These are phyloP conservation scores for Tamandua tetradactyla DNA, from an alignment of 2,797 vertebrate genomes.

Conservation along the genomic window DNA sequence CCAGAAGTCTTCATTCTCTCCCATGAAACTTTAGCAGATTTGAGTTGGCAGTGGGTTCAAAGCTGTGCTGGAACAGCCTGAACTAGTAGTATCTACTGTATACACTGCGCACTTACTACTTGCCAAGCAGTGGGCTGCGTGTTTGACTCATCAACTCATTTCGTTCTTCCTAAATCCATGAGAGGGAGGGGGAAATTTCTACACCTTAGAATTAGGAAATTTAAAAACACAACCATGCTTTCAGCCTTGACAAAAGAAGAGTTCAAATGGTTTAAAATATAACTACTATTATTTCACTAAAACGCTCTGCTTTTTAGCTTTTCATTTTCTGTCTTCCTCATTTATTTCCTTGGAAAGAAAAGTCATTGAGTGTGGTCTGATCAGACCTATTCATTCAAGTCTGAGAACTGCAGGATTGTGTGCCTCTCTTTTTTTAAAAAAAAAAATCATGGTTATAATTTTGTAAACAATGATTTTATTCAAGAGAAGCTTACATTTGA, in stretches of 20 bases:
- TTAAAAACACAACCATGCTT: not conserved
- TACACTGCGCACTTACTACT: slow-evolving; percentile 41
- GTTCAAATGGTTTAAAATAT: not conserved
- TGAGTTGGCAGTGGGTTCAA: slow-evolving; percentile 23
- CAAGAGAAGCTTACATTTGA: slow-evolving; percentile 37
- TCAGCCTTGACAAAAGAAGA: not conserved
- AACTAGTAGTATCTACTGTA: slow-evolving; percentile 16
- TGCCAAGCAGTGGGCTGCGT: not conserved
- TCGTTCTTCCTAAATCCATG: not conserved
- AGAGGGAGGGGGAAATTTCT: not conserved
- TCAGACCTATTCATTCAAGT: not conserved
- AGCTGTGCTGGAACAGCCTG: not conserved
- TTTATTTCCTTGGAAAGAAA: slow-evolving; percentile 10
- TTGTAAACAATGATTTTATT: slow-evolving; percentile 65
- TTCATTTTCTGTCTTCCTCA: not conserved
- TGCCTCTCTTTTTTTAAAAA: slow-evolving; percentile 56
- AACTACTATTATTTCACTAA: not conserved
- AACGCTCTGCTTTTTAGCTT: not conserved
- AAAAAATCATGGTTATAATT: slow-evolving; percentile 40
- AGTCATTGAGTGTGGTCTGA: not conserved
- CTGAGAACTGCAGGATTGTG: not conserved
- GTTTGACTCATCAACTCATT: not conserved
- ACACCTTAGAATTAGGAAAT: not conserved
- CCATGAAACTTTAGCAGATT: slow-evolving; percentile 14
- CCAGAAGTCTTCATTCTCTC: slow-evolving; percentile 15